These are phyloP conservation scores for Diplodus puntazzo DNA, from an alignment of 2,797 vertebrate species.

Conservation along the genomic window DNA sequence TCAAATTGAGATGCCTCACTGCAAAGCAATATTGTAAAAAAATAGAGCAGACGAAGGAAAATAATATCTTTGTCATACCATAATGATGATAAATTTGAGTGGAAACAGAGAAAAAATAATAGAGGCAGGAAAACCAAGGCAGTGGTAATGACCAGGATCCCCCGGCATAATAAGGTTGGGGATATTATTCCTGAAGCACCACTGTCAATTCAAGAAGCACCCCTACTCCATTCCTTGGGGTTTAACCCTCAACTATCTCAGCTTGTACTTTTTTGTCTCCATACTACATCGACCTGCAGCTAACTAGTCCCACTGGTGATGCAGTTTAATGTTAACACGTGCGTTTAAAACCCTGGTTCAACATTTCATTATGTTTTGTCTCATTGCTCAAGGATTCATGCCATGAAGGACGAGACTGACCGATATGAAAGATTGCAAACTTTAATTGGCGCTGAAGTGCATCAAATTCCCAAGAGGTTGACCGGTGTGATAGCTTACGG, in stretches of 20 bases:
- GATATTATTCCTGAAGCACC: constrained; percentile 4
- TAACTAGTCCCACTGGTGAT: not conserved
- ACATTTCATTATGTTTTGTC: not conserved
- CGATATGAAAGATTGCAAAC: constrained; percentile 10
- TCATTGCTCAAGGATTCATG: not conserved
- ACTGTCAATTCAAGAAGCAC: not conserved
- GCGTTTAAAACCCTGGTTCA: not conserved
- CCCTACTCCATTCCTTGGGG: not conserved
- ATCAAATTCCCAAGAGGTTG: constrained; percentile 10
- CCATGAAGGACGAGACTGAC: not conserved
- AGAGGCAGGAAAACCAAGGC: not conserved
- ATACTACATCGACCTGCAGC: not conserved
- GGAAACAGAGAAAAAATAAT: not conserved
- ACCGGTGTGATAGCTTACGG: constrained; percentile 8
- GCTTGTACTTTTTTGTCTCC: not conserved
- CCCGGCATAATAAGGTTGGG: not conserved
- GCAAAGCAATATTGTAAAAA: not conserved
- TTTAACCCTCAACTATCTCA: not conserved
- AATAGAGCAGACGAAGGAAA: not conserved
- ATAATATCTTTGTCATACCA: constrained; percentile 1
- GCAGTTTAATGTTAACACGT: not conserved
- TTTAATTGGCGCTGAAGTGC: constrained; percentile 10
- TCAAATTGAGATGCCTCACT: not conserved
- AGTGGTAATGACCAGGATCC: not conserved
- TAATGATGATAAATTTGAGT: not conserved